Percentiles rank a stretch among this genome's conserved stretches.
Conservation (phyloP, 2,888 invertebrate genomes). For the Pseudolycoriella hygida region DNA sequence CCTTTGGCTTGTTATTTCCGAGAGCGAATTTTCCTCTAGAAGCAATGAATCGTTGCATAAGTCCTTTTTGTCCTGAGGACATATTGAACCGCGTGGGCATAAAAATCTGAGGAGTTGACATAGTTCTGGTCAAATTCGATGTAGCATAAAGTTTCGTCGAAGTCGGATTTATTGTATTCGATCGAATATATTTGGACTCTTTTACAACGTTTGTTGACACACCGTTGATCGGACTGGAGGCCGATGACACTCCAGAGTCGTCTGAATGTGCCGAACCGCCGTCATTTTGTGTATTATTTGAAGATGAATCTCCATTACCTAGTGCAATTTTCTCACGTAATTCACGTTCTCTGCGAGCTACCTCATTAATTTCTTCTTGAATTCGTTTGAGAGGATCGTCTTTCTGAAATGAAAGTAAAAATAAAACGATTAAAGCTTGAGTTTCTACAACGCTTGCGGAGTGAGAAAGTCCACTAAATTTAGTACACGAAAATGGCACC, state of each 20-base stretch:
- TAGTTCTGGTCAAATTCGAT: slow-evolving; percentile 18
- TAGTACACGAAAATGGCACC: too few species aligned
- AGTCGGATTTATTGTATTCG: slow-evolving; percentile 7
- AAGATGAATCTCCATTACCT: slow-evolving; percentile 3
- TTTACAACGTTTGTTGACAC: slow-evolving; percentile 14
- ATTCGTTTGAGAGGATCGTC: slow-evolving; percentile 63
- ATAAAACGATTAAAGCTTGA: too few species aligned
- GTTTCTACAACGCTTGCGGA: too few species aligned
- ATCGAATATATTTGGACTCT: slow-evolving; percentile 2
- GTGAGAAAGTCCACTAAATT: too few species aligned
- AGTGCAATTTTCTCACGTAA: slow-evolving; percentile 36
- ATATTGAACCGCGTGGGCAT: slow-evolving; percentile 38
- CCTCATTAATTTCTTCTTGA: slow-evolving; percentile 77
- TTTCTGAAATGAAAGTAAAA: slow-evolving; percentile 26
- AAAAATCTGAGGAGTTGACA: slow-evolving; percentile 22
- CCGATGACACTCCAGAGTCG: slow-evolving; percentile 28
- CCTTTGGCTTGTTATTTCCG: slow-evolving; percentile 6
- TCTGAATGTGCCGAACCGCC: slow-evolving; percentile 19
- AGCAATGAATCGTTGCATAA: slow-evolving; percentile 74
- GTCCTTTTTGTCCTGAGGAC: slow-evolving; percentile 49
- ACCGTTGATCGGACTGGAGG: slow-evolving; percentile 22
- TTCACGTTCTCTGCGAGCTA: slow-evolving; percentile 67
- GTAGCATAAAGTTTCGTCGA: slow-evolving; percentile 8
- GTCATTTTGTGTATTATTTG: slow-evolving; percentile 13
- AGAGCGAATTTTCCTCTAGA: slow-evolving; percentile 50